These are phyloP conservation scores for Anser cygnoides DNA, from an alignment of 2,113 vertebrate genomes.

Conservation along the genomic window DNA sequence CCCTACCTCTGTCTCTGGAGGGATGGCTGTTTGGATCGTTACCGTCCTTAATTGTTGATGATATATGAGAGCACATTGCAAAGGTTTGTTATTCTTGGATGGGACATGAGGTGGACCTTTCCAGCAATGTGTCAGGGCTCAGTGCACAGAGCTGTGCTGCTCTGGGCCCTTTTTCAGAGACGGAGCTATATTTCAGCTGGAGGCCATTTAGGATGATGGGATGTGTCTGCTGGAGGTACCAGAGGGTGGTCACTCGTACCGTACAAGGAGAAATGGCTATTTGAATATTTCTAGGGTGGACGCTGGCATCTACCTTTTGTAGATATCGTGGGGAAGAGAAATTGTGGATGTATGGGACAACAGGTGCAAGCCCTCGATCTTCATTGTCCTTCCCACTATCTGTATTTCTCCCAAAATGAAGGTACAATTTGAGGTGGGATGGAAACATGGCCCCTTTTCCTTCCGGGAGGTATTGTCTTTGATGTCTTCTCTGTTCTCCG, in stretches of 20 bases:
- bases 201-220: background rate
- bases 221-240: background rate
- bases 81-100: slow-evolving; percentile 57
- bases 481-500: background rate
- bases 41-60: slow-evolving; percentile 26
- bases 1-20: background rate
- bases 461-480: background rate
- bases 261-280: background rate
- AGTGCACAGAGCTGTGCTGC: background rate
- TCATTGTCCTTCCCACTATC: background rate
- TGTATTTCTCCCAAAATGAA: background rate
- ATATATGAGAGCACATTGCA: slow-evolving; percentile 25
- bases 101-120: background rate
- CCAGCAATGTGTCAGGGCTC: slow-evolving; percentile 44
- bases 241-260: background rate
- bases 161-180: slow-evolving; percentile 14
- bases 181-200: slow-evolving; percentile 32
- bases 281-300: background rate
- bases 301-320: background rate
- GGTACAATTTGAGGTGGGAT: background rate
- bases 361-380: background rate
- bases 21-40: slow-evolving; percentile 15
- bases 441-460: background rate
- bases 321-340: background rate
- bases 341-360: background rate